Base-by-base conservation (phyloP, 2,113 vertebrate genomes). In the Epinephelus fuscoguttatus region DNA sequence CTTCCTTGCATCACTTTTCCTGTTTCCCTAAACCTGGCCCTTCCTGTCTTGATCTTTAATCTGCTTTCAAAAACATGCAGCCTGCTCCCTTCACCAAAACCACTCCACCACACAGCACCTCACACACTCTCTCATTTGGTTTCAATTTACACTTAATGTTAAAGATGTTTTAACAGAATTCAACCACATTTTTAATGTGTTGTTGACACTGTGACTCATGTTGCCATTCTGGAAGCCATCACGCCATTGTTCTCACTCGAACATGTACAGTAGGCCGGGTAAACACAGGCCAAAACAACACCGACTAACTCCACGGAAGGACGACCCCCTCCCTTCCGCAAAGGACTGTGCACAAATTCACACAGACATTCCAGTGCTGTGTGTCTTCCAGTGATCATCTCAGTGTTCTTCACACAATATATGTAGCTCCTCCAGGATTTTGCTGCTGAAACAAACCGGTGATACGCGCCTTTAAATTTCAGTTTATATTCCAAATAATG, bases 21-120 rank as follows among this genome's bases (percentile, higher is more conserved):
- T 96, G 96, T 96, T 96, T 95, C 93, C 91, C 89, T 91, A 89
- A 94, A 94, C 95, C 94, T 94, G 94, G 90, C 95, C 95, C 95
- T 96, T 96, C 96, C 95, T 96, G 94, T 95, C 81, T 80, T 81
- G 86, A 74, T 86, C 89, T 93, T 94, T 94, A 94, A 93, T 95
- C 93, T 94, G 89, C 83, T 90, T 89, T 87, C 70, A 84, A 84
- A 94, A 94, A 91, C 89, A 94, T 0, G 4, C 42, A 76, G 47
- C 70, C 37, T 33, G 62, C 40, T 63, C 52, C 30, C 50, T 42
- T 59, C 52, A 69, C 27, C 37, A 63, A 52, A 55, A 21, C 67
- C 8, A 23, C 45, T 30, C 47, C 23, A 52, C 49, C 49, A 55
- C 67, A 57, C 47, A 57, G 25, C 52, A 50, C n/a, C 40, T n/a